phyloP scores from a whole-genome alignment of 1,140 invertebrate species.

The Drosophila mauritiana region DNA sequence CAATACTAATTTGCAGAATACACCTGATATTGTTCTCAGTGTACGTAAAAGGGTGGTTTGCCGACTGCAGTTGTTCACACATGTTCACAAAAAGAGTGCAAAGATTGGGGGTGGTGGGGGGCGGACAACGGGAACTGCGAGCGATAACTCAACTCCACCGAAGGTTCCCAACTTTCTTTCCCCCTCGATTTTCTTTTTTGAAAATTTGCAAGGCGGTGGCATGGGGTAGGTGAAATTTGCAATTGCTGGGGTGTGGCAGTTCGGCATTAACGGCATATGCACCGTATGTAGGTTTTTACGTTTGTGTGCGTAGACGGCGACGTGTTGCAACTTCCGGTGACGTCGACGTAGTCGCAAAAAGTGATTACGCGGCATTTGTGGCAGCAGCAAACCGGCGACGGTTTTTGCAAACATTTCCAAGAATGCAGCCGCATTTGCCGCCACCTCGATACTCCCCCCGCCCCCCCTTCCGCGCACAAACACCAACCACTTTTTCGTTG shows the following conservation, averaged over 20 bases:
- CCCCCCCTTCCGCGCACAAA: neutral
- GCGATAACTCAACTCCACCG: slow-evolving; percentile 64
- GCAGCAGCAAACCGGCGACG: slow-evolving; percentile 67
- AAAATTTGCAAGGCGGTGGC: slow-evolving; percentile 44
- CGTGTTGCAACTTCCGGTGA: slow-evolving; percentile 76
- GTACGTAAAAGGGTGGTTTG: slow-evolving; percentile 35
- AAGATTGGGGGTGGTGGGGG: slow-evolving; percentile 51
- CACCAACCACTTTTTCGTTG: slow-evolving; percentile 8
- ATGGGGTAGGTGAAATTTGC: slow-evolving; percentile 23
- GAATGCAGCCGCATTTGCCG: slow-evolving; percentile 56
- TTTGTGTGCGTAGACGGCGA: slow-evolving; percentile 47
- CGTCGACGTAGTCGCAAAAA: slow-evolving; percentile 51
- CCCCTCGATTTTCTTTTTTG: slow-evolving; percentile 41
- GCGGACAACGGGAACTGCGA: slow-evolving; percentile 40
- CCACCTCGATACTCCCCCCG: neutral
- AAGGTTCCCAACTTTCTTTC: slow-evolving; percentile 23
- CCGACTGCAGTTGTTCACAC: slow-evolving; percentile 75
- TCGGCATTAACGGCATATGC: slow-evolving; percentile 64
- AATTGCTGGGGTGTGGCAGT: slow-evolving; percentile 68
- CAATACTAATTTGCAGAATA: neutral
- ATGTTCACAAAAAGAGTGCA: slow-evolving; percentile 68
- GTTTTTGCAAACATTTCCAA: slow-evolving; percentile 71
- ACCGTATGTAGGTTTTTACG: slow-evolving; percentile 8
- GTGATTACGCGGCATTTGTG: slow-evolving; percentile 76
- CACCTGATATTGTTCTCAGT: neutral